Percentiles rank a stretch among this genome's conserved stretches.
phyloP scores from a whole-genome alignment of 2,888 invertebrate species.

The Ochropacha duplaris region DNA sequence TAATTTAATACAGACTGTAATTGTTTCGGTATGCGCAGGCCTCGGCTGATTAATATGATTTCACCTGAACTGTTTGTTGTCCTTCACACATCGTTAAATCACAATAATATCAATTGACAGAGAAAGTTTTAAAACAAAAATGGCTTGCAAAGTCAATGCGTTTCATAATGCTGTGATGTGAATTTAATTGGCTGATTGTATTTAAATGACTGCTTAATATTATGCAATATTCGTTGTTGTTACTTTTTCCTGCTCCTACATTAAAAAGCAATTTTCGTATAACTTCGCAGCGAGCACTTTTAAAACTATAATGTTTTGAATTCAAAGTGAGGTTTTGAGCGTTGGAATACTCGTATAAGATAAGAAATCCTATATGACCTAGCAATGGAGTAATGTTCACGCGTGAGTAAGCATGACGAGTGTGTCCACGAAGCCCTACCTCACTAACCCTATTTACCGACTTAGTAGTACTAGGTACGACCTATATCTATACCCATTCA shows the following conservation, averaged over 20 bases:
- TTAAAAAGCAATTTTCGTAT: constrained; percentile 17
- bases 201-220: constrained; percentile 26
- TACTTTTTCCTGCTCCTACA: constrained; percentile 11
- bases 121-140: constrained; percentile 49
- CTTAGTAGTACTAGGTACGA: constrained; percentile 37
- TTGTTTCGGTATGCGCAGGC: constrained; percentile 23
- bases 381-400: constrained; percentile 35
- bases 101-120: constrained; percentile 32
- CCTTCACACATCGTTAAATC: constrained; percentile 43
- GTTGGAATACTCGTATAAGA: background rate
- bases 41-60: constrained; percentile 34
- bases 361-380: constrained; percentile 17
- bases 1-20: constrained; percentile 31
- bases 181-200: constrained; percentile 54
- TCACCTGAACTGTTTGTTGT: constrained; percentile 29
- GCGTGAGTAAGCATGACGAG: constrained; percentile 51
- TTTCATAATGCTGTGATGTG: constrained; percentile 42
- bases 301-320: background rate
- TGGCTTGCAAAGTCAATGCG: constrained; percentile 38
- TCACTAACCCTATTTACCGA: constrained; percentile 70
- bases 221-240: constrained; percentile 25
- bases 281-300: background rate
- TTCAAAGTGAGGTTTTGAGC: constrained; percentile 12
- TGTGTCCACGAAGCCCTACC: constrained; percentile 61
- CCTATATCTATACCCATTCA: constrained; percentile 51